Conservation (phyloP, 1,140 invertebrate species). For the Melipona quadrifasciata region DNA sequence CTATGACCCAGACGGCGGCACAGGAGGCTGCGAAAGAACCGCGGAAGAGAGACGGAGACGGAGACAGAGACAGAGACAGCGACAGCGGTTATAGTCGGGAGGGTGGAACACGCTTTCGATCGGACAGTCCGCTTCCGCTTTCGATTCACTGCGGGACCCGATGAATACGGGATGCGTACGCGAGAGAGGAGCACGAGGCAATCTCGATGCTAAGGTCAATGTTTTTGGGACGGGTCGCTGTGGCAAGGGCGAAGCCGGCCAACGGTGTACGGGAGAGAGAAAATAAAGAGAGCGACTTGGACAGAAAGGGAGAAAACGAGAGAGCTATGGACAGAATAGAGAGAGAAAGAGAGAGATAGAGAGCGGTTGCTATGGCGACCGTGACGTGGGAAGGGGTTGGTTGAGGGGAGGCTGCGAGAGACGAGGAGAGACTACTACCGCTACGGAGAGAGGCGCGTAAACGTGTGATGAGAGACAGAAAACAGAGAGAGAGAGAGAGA, state of each 20-base stretch:
- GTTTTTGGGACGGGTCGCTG: conserved; percentile 73
- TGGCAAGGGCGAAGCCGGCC: conserved; percentile 55
- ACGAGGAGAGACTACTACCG: conserved; percentile 45
- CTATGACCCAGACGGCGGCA: background rate
- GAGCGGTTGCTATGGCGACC: conserved; percentile 73
- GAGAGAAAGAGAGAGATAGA: conserved; percentile 45
- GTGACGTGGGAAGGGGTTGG: conserved; percentile 55
- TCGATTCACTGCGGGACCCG: conserved; percentile 40
- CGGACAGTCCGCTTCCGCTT: conserved; percentile 41
- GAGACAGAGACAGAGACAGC: background rate
- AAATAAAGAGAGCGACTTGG: conserved; percentile 41
- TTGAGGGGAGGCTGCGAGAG: conserved; percentile 51
- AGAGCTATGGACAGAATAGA: conserved; percentile 9
- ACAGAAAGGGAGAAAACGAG: conserved; percentile 53
- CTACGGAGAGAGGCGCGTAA: conserved; percentile 17
- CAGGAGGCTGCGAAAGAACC: background rate
- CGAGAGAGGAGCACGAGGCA: conserved; percentile 61
- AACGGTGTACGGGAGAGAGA: conserved; percentile 54
- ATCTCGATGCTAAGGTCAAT: conserved; percentile 73
- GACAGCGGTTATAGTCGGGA: background rate
- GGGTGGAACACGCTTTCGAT: conserved; percentile 28
- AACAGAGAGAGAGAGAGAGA: background rate
- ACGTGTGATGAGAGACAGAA: conserved; percentile 4
- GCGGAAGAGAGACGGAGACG: background rate
- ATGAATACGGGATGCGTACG: conserved; percentile 45